Percentiles rank a stretch among this genome's conserved stretches.
These are phyloP conservation scores for Camponotus pennsylvanicus DNA, from an alignment of 1,140 invertebrate genomes.

Conservation along the genomic window DNA sequence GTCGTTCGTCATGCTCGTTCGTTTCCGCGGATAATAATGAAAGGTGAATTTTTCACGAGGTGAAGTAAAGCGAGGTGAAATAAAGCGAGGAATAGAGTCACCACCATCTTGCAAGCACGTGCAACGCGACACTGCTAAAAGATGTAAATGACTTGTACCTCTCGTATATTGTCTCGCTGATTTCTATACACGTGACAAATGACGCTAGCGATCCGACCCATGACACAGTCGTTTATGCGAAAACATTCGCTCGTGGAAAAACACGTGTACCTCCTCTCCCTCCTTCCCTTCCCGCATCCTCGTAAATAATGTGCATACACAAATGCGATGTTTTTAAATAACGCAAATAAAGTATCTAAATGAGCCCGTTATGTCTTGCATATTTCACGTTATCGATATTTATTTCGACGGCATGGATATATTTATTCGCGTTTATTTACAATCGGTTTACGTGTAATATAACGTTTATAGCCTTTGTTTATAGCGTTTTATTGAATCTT, in stretches of 20 bases:
- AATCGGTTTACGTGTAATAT: background rate
- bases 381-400: constrained; percentile 32
- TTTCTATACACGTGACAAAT: constrained; percentile 33
- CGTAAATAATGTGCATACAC: background rate
- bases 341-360: background rate
- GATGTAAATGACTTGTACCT: constrained; percentile 29
- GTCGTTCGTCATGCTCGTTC: background rate
- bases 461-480: no score
- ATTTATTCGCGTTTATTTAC: constrained; percentile 24
- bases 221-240: constrained; percentile 27
- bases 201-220: constrained; percentile 16
- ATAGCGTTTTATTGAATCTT: constrained; percentile 24
- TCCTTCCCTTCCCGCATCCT: background rate
- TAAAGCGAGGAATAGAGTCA: background rate
- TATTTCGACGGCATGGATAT: background rate
- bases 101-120: background rate
- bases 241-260: background rate
- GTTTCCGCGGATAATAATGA: background rate
- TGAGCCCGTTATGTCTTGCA: no score
- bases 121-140: background rate
- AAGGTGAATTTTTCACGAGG: background rate
- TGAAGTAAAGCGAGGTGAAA: no score
- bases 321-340: constrained; percentile 2
- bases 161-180: background rate
- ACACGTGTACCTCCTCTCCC: no score